Percentiles rank a stretch among this genome's conserved stretches.
These are phyloP conservation scores for Autographa gamma DNA, from an alignment of 2,888 invertebrate genomes.

Conservation along the genomic window DNA sequence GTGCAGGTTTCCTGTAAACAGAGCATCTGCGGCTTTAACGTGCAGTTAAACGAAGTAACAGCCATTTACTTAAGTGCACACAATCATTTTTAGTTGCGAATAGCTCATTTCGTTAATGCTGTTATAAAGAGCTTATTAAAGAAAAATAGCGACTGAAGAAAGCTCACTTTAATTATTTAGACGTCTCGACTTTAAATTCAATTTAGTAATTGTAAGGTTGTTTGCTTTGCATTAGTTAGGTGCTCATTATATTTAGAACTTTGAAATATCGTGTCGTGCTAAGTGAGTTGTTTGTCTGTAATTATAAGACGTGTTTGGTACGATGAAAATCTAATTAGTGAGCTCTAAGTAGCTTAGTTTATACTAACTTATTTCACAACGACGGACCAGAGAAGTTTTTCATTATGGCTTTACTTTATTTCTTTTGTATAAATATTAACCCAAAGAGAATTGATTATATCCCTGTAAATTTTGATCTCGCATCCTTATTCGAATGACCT, in stretches of 20 bases:
- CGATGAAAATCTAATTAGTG: background rate
- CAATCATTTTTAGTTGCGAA: slow-evolving; percentile 1
- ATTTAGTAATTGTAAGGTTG: slow-evolving; percentile 49
- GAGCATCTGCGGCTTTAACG: slow-evolving; percentile 17
- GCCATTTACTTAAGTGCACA: slow-evolving; percentile 16
- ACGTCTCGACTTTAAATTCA: slow-evolving; percentile 44
- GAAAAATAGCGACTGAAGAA: slow-evolving; percentile 17
- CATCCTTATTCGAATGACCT: too few species aligned
- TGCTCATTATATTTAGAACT: slow-evolving; percentile 19
- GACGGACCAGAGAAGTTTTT: background rate
- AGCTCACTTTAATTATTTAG: slow-evolving; percentile 41
- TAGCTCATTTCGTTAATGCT: slow-evolving; percentile 20
- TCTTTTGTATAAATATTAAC: too few species aligned
- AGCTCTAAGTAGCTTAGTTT: background rate
- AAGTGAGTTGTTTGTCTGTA: background rate
- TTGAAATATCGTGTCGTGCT: slow-evolving; percentile 9
- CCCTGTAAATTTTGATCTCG: too few species aligned
- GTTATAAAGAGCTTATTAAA: slow-evolving; percentile 14
- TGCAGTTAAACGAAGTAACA: slow-evolving; percentile 21
- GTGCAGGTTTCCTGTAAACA: slow-evolving; percentile 32
- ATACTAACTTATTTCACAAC: background rate
- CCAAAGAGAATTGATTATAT: too few species aligned
- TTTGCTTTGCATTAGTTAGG: slow-evolving; percentile 42
- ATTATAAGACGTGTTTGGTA: background rate
- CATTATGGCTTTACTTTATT: too few species aligned